Evolutionary conservation across 2,888 invertebrate genomes (phyloP).

Genomic region (Drosophila paranaensis): DNA sequence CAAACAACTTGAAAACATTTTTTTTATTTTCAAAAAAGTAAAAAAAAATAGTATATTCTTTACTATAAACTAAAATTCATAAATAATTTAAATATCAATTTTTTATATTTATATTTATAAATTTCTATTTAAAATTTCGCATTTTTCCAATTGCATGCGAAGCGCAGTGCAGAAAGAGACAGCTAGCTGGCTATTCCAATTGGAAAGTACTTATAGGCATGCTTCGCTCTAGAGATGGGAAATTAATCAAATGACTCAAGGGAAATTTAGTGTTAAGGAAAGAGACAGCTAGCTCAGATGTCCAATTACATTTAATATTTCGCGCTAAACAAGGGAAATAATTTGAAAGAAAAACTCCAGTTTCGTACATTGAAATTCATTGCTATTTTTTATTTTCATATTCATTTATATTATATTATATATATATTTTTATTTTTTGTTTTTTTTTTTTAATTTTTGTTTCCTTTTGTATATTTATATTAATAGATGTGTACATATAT

Average conservation of each 20-base stretch:
- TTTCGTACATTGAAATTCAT: slow-evolving; percentile 51
- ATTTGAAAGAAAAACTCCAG: background rate
- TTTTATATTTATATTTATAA: too few relatives aligned
- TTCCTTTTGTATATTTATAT: slow-evolving; percentile 25
- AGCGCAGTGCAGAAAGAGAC: background rate
- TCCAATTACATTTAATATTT: too few relatives aligned
- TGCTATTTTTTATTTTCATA: slow-evolving; percentile 53
- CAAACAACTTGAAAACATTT: background rate
- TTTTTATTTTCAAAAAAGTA: background rate
- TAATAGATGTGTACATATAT: slow-evolving; percentile 44
- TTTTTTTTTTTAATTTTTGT: slow-evolving; percentile 14
- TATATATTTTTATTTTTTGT: slow-evolving; percentile 1
- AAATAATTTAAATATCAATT: background rate
- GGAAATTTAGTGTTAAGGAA: too few relatives aligned
- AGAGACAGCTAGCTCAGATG: too few relatives aligned
- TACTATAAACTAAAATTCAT: background rate
- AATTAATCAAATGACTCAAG: background rate
- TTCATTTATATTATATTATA: slow-evolving; percentile 43
- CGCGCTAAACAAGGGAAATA: too few relatives aligned
- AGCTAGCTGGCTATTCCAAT: background rate
- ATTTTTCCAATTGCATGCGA: too few relatives aligned
- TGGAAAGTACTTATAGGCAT: background rate
- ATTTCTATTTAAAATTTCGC: too few relatives aligned
- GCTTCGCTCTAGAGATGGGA: background rate
- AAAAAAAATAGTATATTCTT: background rate